These are phyloP conservation scores for human (Homo sapiens) DNA, from an alignment of 2,113 vertebrate species.

Conservation along the genomic window GRCh38 chr1:237083001-237083500, in stretches of 20 bases:
- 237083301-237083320: neutral
- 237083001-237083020: conserved; percentile 51
- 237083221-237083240: neutral
- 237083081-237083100: conserved; percentile 43
- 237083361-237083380: neutral
- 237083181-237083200: neutral
- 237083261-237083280: neutral
- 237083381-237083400: neutral
- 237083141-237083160: neutral
- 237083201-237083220: neutral
- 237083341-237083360: no score
- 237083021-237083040: conserved; percentile 58
- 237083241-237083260: neutral
- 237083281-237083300: neutral
- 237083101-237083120: neutral
- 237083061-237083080: neutral
- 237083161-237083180: neutral
- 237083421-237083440: neutral
- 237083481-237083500: no score
- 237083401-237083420: neutral
- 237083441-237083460: neutral
- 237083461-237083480: neutral
- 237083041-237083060: conserved; percentile 49
- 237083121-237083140: neutral
- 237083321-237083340: no score